Evolutionary conservation across 2,888 invertebrate genomes (phyloP).

Genomic region (Spilarctia lutea): DNA sequence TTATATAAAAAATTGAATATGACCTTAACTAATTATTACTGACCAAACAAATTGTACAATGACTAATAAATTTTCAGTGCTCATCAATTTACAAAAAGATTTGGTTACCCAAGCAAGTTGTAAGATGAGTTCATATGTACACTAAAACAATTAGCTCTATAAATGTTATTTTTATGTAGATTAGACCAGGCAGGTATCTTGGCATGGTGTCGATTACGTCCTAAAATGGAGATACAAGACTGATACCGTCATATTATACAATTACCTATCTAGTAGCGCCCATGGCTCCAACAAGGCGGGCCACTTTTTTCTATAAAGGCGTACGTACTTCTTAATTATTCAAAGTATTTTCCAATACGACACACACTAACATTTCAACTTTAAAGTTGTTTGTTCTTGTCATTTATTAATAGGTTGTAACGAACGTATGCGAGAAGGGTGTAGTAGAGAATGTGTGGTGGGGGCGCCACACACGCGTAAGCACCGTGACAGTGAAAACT

Average conservation of each 20-base stretch:
- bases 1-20: conserved; percentile 49
- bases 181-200: background rate
- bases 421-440: conserved; percentile 13
- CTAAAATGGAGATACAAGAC: background rate
- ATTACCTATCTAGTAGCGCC: background rate
- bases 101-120: background rate
- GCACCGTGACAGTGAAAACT: conserved; percentile 63
- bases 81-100: background rate
- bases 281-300: background rate
- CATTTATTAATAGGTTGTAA: conserved; percentile 16
- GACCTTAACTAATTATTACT: conserved; percentile 46
- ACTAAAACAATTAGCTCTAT: background rate
- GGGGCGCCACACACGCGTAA: conserved; percentile 43
- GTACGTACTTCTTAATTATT: background rate
- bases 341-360: background rate
- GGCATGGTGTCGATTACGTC: background rate
- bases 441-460: conserved; percentile 17
- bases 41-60: conserved; percentile 31
- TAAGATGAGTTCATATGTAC: background rate
- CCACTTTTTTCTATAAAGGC: background rate
- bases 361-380: background rate
- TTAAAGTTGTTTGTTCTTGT: background rate
- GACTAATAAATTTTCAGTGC: conserved; percentile 1
- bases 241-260: background rate
- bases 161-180: background rate